These are phyloP conservation scores for Onthophagus sagittarius DNA, from an alignment of 2,888 invertebrate species.

Conservation along the genomic window DNA sequence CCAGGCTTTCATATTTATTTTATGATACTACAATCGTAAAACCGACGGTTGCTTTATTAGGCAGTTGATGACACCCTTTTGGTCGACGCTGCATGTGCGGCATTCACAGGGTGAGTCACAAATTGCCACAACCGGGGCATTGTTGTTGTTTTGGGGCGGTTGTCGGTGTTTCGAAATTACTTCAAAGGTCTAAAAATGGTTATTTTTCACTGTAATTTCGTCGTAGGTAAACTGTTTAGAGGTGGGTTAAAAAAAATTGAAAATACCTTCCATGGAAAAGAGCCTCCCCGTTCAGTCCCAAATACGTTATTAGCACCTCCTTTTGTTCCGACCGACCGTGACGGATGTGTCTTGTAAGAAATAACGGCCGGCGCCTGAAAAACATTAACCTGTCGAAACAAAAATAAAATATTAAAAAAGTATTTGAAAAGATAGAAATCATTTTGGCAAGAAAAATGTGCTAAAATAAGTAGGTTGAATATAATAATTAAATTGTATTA, in stretches of 20 bases:
- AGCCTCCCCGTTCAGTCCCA: not conserved
- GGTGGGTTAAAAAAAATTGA: not conserved
- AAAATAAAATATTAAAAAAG: not conserved
- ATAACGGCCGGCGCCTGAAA: constrained; percentile 4
- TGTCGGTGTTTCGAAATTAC: not conserved
- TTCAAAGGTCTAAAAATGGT: not conserved
- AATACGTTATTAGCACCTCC: constrained; percentile 6
- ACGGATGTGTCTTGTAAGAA: not conserved
- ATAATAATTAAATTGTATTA: not conserved
- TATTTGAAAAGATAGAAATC: not conserved
- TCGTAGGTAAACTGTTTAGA: not conserved
- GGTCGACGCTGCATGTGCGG: not conserved
- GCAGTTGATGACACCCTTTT: not conserved
- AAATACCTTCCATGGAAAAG: not conserved
- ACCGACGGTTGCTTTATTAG: not conserved
- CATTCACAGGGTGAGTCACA: not conserved
- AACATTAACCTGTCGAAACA: constrained; percentile 7
- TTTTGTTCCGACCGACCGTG: constrained; percentile 2
- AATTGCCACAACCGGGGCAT: not conserved
- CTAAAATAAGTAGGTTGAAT: not conserved
- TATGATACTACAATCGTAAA: not conserved
- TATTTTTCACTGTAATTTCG: not conserved
- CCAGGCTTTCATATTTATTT: not conserved
- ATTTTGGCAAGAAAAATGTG: not conserved
- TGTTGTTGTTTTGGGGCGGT: not conserved